These are phyloP conservation scores for Hycleus cichorii DNA, from an alignment of 1,140 invertebrate species.

Conservation along the genomic window DNA sequence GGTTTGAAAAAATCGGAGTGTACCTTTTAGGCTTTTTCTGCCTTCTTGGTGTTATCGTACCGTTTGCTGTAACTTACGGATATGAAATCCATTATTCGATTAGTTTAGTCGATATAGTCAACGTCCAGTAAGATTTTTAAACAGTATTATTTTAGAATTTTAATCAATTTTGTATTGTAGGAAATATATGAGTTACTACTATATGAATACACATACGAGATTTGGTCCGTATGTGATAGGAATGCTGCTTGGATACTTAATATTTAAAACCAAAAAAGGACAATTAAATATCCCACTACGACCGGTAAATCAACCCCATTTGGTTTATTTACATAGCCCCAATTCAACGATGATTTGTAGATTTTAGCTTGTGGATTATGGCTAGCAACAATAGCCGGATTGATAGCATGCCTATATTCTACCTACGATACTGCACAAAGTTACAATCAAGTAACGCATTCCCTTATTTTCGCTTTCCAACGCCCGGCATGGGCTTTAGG, in stretches of 20 bases:
- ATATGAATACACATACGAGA: slow-evolving; percentile 39
- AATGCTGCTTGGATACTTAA: slow-evolving; percentile 46
- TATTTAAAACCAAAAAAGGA: slow-evolving; percentile 5
- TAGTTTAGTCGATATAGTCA: too few species aligned
- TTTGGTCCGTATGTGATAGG: slow-evolving; percentile 52
- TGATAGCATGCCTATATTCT: neutral
- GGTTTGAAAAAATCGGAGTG: neutral
- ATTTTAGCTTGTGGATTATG: neutral
- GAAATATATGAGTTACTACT: slow-evolving; percentile 19
- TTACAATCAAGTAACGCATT: too few species aligned
- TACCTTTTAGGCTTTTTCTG: neutral
- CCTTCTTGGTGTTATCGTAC: slow-evolving; percentile 5
- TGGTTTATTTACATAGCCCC: too few species aligned
- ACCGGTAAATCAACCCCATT: too few species aligned
- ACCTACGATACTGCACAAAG: neutral
- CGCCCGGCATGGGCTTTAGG: too few species aligned
- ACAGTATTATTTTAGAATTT: too few species aligned
- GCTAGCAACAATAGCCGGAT: neutral
- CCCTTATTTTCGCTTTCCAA: too few species aligned
- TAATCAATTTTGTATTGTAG: too few species aligned
- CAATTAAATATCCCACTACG: neutral
- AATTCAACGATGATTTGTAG: too few species aligned
- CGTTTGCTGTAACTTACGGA: neutral
- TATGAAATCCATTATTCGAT: too few species aligned
- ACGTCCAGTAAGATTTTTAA: neutral